Evolutionary conservation across 2,888 invertebrate species (phyloP).

Genomic region (Ephialtes manifestator): DNA sequence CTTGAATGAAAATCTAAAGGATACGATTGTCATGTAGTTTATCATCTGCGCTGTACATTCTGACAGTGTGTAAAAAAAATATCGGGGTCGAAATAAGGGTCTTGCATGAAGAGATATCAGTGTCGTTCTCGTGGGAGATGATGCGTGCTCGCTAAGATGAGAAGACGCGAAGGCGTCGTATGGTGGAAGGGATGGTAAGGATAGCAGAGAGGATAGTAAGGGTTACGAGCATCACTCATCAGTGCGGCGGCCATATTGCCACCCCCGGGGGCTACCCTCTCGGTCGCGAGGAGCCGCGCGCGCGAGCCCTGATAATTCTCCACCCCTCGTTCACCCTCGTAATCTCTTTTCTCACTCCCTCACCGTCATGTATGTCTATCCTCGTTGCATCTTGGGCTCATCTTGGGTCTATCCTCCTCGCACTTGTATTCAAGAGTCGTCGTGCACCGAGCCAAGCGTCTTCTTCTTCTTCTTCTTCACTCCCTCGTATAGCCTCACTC

Average conservation of each 20-base stretch:
- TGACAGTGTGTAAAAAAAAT: background rate
- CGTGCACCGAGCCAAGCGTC: slow-evolving; percentile 56
- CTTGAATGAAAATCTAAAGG: background rate
- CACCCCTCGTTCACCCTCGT: slow-evolving; percentile 74
- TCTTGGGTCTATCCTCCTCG: slow-evolving; percentile 55
- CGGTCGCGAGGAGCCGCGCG: slow-evolving; percentile 65
- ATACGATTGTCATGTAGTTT: background rate
- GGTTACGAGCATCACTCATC: slow-evolving; percentile 85
- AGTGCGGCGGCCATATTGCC: slow-evolving; percentile 85
- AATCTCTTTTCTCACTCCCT: slow-evolving; percentile 80
- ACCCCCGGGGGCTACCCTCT: slow-evolving; percentile 71
- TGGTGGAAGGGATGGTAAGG: slow-evolving; percentile 32
- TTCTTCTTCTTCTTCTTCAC: slow-evolving; percentile 41
- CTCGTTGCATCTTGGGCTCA: slow-evolving; percentile 60
- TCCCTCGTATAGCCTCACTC: slow-evolving; percentile 36
- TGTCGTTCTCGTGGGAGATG: slow-evolving; percentile 14
- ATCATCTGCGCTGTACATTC: background rate
- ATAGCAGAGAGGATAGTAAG: slow-evolving; percentile 75
- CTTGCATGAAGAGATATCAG: slow-evolving; percentile 31
- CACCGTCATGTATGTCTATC: slow-evolving; percentile 70
- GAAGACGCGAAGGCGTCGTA: slow-evolving; percentile 15
- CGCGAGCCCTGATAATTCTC: slow-evolving; percentile 84
- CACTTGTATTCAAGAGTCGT: slow-evolving; percentile 48
- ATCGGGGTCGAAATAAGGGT: background rate
- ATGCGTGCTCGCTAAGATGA: slow-evolving; percentile 32